phyloP scores from a whole-genome alignment of 2,113 vertebrate species.

The Oryzias curvinotus region DNA sequence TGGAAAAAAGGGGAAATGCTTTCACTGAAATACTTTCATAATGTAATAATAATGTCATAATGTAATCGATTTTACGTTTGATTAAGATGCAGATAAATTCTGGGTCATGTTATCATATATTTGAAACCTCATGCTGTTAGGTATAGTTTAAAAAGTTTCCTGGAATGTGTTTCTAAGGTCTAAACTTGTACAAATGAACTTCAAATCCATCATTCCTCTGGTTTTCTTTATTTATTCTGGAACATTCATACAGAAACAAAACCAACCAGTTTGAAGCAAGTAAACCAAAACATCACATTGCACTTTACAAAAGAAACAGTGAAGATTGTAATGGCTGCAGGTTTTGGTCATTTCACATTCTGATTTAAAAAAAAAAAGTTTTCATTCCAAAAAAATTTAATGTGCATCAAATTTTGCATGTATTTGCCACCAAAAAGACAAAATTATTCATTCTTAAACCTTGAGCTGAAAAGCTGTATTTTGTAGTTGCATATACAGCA shows the following conservation, averaged over 20 bases:
- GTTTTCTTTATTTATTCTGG: slow-evolving; percentile 51
- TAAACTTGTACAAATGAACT: neutral
- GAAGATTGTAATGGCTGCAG: slow-evolving; percentile 19
- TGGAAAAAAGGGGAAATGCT: too few relatives aligned
- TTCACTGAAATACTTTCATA: too few relatives aligned
- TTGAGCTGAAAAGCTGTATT: slow-evolving; percentile 1
- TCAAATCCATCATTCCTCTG: slow-evolving; percentile 22
- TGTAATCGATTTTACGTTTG: too few relatives aligned
- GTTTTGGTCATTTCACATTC: slow-evolving; percentile 9
- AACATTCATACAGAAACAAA: slow-evolving; percentile 25
- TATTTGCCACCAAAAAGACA: neutral
- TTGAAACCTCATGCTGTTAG: too few relatives aligned
- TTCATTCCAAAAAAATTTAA: neutral
- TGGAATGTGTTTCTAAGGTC: slow-evolving; percentile 1
- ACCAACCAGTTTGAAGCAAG: slow-evolving; percentile 16
- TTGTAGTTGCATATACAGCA: slow-evolving; percentile 3
- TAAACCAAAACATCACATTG: slow-evolving; percentile 29
- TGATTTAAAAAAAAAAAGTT: neutral
- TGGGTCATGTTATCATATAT: too few relatives aligned
- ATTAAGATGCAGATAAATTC: too few relatives aligned
- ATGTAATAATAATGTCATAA: too few relatives aligned
- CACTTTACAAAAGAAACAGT: slow-evolving; percentile 13
- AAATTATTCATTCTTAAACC: slow-evolving; percentile 3
- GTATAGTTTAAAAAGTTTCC: neutral
- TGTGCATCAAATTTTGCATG: slow-evolving; percentile 1